These are phyloP conservation scores for Lepus europaeus DNA, from an alignment of 2,113 vertebrate species.

Conservation along the genomic window DNA sequence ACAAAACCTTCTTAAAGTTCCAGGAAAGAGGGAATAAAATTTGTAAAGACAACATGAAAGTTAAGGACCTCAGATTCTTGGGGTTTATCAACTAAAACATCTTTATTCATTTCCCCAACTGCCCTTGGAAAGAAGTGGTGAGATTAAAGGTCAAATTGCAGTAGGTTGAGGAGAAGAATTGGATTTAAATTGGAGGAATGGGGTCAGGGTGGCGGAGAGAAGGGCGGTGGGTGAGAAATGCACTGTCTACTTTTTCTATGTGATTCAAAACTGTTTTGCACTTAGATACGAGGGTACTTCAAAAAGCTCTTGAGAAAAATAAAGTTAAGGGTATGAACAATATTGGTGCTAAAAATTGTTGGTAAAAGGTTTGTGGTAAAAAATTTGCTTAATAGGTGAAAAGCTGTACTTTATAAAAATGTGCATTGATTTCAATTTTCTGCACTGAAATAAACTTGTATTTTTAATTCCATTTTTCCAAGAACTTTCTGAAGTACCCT, in stretches of 20 bases:
- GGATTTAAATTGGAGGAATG: neutral
- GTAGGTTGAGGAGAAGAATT: too few species aligned
- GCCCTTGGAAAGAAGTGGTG: neutral
- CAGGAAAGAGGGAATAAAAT: neutral
- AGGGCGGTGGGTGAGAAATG: neutral
- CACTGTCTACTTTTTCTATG: neutral
- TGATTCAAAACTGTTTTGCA: neutral
- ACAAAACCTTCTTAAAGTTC: neutral
- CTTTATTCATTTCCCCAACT: neutral
- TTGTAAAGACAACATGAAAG: neutral
- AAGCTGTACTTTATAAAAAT: too few species aligned
- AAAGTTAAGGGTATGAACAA: too few species aligned
- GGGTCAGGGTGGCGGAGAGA: accelerated
- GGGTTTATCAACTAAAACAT: neutral
- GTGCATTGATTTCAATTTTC: too few species aligned
- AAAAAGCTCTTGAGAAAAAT: too few species aligned
- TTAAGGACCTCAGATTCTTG: neutral
- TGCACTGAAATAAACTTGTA: too few species aligned
- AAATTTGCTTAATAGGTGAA: too few species aligned
- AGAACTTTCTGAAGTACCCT: too few species aligned
- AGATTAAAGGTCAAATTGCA: neutral
- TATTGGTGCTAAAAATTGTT: too few species aligned
- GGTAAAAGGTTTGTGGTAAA: too few species aligned
- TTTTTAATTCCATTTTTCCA: too few species aligned
- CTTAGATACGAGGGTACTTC: neutral